Evolutionary conservation across 1,140 invertebrate species (phyloP).

Genomic region (Scaptomyza montana): DNA sequence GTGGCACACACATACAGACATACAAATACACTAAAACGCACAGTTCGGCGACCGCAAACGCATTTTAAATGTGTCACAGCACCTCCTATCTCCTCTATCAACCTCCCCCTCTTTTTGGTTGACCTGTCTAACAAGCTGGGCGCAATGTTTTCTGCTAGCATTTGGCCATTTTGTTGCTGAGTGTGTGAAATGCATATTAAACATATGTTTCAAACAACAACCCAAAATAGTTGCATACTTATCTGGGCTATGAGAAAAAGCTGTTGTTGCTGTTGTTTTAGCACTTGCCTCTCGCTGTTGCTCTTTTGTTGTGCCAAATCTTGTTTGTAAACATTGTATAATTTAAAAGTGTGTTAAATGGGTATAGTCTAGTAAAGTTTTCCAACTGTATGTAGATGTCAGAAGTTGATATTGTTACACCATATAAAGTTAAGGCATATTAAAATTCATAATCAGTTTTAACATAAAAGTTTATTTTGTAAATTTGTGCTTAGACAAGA

Average conservation of each 20-base stretch:
- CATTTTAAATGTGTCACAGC: conserved; percentile 49
- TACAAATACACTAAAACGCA: conserved; percentile 7
- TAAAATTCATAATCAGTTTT: too few relatives aligned
- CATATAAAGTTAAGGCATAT: too few relatives aligned
- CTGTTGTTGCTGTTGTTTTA: not conserved
- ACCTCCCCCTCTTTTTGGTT: not conserved
- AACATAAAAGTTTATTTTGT: too few relatives aligned
- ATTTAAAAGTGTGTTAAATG: too few relatives aligned
- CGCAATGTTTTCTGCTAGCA: conserved; percentile 38
- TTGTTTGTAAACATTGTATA: not conserved
- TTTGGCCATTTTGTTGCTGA: conserved; percentile 45
- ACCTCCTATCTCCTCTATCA: not conserved
- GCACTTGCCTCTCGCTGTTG: conserved; percentile 6
- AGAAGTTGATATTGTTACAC: too few relatives aligned
- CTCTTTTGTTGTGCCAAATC: not conserved
- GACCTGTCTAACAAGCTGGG: conserved; percentile 28
- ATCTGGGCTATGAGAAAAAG: conserved; percentile 2
- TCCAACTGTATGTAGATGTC: too few relatives aligned
- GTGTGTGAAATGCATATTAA: conserved; percentile 62
- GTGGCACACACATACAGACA: conserved; percentile 13
- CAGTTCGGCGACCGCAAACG: conserved; percentile 44
- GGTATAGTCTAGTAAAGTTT: too few relatives aligned
- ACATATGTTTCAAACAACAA: conserved; percentile 56
- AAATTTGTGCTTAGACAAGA: too few relatives aligned
- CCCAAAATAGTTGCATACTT: conserved; percentile 43